Evolutionary conservation across 2,113 vertebrate species (phyloP).

Genomic region (Peucedramus taeniatus): DNA sequence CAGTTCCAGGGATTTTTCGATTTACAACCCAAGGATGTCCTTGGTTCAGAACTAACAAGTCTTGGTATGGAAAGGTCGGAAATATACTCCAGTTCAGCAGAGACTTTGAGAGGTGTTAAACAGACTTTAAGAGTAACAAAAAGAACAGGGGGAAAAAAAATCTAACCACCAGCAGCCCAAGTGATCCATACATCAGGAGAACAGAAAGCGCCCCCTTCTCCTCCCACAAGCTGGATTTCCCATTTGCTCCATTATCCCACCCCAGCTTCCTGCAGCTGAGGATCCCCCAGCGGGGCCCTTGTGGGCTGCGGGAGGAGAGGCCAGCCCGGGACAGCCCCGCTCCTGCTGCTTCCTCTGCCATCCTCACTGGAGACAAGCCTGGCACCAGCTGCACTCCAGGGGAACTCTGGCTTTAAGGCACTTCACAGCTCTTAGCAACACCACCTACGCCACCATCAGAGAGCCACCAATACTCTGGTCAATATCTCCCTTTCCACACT

Average conservation of each 20-base stretch:
- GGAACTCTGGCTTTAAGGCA: neutral
- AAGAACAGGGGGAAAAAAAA: neutral
- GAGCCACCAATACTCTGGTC: neutral
- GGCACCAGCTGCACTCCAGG: neutral
- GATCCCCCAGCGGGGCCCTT: fast-evolving
- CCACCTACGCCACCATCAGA: neutral
- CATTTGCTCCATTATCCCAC: neutral
- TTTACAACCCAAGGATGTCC: neutral
- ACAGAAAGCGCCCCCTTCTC: fast-evolving
- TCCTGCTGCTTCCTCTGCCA: neutral
- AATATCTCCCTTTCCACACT: fast-evolving
- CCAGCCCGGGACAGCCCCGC: fast-evolving
- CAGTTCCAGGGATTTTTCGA: neutral
- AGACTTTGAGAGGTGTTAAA: neutral
- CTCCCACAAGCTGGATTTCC: neutral
- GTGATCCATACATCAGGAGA: neutral
- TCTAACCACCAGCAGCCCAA: neutral
- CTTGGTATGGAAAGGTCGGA: neutral
- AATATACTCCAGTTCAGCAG: neutral
- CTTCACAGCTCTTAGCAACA: neutral
- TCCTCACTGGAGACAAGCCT: neutral
- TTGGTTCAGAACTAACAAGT: neutral
- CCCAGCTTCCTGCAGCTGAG: neutral
- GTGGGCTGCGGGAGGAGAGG: fast-evolving
- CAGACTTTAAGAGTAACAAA: neutral